Conservation (phyloP, 2,797 vertebrate genomes). For the Limnodromus scolopaceus region DNA sequence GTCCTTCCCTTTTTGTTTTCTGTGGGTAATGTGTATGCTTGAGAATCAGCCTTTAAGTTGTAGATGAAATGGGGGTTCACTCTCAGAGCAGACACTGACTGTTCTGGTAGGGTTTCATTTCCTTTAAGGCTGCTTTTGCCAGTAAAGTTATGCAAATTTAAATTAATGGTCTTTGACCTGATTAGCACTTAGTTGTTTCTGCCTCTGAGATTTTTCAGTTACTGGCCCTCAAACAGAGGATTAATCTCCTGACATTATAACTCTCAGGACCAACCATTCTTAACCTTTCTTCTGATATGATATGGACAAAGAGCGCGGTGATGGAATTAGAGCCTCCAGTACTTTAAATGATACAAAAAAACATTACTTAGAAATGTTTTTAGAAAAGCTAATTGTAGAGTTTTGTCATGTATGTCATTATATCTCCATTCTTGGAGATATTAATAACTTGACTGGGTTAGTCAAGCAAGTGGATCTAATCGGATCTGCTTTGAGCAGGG, state of each 20-base stretch:
- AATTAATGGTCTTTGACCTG: background rate
- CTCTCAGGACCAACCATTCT: background rate
- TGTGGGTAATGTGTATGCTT: background rate
- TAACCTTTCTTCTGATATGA: background rate
- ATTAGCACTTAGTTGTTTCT: background rate
- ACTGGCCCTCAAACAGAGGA: background rate
- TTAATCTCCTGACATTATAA: background rate
- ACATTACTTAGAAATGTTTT: background rate
- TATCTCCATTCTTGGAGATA: background rate
- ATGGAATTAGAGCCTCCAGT: background rate
- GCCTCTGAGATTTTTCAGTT: background rate
- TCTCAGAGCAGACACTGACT: background rate
- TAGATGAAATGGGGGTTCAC: background rate
- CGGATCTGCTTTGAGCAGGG: background rate
- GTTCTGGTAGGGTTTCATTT: background rate
- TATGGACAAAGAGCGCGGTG: background rate
- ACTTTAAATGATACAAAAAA: background rate
- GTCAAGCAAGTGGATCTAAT: background rate
- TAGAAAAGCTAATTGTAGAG: background rate
- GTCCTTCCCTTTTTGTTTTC: background rate
- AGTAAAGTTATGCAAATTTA: background rate
- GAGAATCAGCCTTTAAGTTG: background rate
- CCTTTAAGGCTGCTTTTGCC: background rate
- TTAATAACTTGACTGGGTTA: background rate
- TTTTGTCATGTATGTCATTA: background rate